Evolutionary conservation across 2,113 vertebrate genomes (phyloP).

Genomic region (Brachypodius melanocephalos): DNA sequence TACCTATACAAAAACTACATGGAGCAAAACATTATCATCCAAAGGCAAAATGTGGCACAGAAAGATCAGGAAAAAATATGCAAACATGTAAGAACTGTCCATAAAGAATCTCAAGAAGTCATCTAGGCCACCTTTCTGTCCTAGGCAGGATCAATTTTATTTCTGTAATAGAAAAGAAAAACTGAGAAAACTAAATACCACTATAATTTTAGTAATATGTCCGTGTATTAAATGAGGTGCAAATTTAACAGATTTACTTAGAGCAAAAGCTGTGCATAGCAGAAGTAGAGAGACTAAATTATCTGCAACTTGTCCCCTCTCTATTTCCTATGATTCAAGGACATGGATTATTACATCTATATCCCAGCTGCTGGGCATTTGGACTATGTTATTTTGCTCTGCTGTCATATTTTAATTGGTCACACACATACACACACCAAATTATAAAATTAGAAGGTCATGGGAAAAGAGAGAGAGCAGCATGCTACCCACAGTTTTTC

Average conservation of each 20-base stretch:
- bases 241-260: conserved; percentile 5
- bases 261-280: neutral
- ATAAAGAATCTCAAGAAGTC: neutral
- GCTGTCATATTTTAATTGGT: neutral
- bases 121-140: neutral
- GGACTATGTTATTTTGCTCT: neutral
- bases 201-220: neutral
- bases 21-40: neutral
- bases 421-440: neutral
- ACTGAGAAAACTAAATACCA: neutral
- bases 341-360: neutral
- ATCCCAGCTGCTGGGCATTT: conserved; percentile 16
- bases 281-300: neutral
- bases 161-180: neutral
- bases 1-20: neutral
- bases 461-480: conserved; percentile 27
- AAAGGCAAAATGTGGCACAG: neutral
- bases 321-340: neutral
- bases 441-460: conserved; percentile 23
- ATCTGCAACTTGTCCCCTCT: neutral
- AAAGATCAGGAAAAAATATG: neutral
- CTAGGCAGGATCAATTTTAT: neutral
- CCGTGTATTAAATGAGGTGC: neutral
- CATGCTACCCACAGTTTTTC: conserved; percentile 16
- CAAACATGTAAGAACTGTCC: neutral